Evolutionary conservation across 2,113 vertebrate species (phyloP).

Genomic region (Bettongia penicillata): DNA sequence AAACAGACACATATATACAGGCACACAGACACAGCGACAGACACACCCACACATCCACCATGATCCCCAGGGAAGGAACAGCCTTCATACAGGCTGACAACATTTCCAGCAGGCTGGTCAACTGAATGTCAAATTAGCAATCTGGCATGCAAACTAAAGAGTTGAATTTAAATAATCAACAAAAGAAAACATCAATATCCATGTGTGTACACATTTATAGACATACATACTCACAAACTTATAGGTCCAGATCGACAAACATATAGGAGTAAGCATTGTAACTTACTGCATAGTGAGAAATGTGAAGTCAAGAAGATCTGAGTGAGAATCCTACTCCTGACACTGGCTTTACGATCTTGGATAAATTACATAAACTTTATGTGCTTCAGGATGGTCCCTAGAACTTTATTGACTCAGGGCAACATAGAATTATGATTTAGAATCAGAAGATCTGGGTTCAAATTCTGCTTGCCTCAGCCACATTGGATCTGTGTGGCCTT

Average conservation of each 20-base stretch:
- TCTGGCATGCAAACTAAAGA: neutral
- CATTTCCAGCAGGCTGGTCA: neutral
- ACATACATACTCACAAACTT: neutral
- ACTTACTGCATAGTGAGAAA: neutral
- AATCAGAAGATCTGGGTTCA: neutral
- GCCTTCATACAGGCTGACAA: neutral
- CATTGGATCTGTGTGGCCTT: neutral
- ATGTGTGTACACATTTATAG: no score
- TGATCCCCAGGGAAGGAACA: neutral
- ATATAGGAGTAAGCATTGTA: neutral
- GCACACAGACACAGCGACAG: neutral
- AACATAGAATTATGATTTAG: neutral
- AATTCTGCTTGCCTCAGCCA: neutral
- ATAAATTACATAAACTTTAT: neutral
- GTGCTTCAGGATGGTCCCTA: neutral
- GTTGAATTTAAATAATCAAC: neutral
- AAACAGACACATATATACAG: neutral
- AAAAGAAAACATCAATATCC: neutral
- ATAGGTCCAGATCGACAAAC: neutral
- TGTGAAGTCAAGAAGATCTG: neutral
- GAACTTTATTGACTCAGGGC: neutral
- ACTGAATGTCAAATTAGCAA: neutral
- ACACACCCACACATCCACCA: neutral
- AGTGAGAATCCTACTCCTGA: neutral
- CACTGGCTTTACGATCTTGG: neutral